A percentile compares a stretch with the other conserved stretches of the same genome.
Conservation (phyloP, 2,113 vertebrate genomes). For the Irena cyanogastra region DNA sequence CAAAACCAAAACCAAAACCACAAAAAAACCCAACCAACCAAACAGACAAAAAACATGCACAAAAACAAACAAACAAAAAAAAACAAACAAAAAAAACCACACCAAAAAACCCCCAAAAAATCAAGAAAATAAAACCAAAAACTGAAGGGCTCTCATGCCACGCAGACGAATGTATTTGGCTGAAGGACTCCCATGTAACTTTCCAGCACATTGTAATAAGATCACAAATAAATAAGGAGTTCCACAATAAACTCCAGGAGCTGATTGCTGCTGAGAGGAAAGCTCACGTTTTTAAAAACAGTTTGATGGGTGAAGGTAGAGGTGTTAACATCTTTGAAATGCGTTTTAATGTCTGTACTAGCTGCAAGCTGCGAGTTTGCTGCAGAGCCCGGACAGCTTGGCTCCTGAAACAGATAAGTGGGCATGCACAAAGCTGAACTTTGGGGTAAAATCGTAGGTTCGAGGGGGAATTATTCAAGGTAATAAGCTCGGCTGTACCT, state of each 20-base stretch:
- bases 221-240: background rate
- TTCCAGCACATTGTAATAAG: background rate
- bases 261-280: background rate
- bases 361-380: background rate
- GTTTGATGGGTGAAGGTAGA: background rate
- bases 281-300: background rate
- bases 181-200: background rate
- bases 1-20: no score
- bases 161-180: background rate
- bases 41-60: background rate
- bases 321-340: background rate
- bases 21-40: background rate
- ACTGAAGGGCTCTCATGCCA: no score
- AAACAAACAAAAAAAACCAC: background rate
- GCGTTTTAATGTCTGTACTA: accelerated
- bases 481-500: accelerated
- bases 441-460: background rate
- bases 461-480: background rate
- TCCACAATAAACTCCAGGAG: background rate
- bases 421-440: background rate
- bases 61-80: background rate
- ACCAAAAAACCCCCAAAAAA: background rate
- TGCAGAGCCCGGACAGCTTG: background rate
- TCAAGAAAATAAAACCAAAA: background rate
- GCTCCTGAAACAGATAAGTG: no score